Base-by-base conservation (phyloP, 2,797 vertebrate species). In the Knipowitschia caucasica region DNA sequence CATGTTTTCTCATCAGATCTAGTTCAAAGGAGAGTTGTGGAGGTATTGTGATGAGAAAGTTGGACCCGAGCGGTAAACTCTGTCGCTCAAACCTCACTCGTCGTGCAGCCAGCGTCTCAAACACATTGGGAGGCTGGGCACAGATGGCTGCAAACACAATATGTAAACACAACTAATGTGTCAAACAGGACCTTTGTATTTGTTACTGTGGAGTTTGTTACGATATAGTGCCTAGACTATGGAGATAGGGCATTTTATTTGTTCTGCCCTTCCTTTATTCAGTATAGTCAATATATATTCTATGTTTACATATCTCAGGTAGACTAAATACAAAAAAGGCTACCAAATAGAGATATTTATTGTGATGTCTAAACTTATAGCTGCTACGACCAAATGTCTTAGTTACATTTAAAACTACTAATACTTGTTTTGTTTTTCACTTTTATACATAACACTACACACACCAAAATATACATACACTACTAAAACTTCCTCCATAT, bases 121-220 rank as follows among this genome's bases (percentile, higher is more conserved):
- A 79, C 70, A 67, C 62, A 0, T 11, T 91, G 55, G 86, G 81
- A 52, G 77, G 75, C 53, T 91, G 84, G 89, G 87, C 86, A 26
- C 65, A 86, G 58, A 70, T 69, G 24, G 78, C 88, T 34, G 69
- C 77, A 50, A 82, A 69, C 58, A 85, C 67, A 53, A 55, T 90
- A 56, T 56, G 54, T 58, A 89, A 90, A 61, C 47, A 79, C 42
- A 80, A 76, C 67, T 89, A 61, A 88, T 66, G 43, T 67, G 6
- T 65, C 51, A 59, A 56, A 59, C 52, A 34, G 64, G 54, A 60
- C 64, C 53, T 81, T 70, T 56, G 53, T 50, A 67, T 53, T 15
- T 59, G 27, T 65, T 53, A 27, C 21, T 43, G 43, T 69, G 33
- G 47, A 34, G 30, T 79, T 35, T 45, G 64, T 78, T 75, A 68